These are phyloP conservation scores for Fabriciana adippe DNA, from an alignment of 2,888 invertebrate genomes.

Conservation along the genomic window DNA sequence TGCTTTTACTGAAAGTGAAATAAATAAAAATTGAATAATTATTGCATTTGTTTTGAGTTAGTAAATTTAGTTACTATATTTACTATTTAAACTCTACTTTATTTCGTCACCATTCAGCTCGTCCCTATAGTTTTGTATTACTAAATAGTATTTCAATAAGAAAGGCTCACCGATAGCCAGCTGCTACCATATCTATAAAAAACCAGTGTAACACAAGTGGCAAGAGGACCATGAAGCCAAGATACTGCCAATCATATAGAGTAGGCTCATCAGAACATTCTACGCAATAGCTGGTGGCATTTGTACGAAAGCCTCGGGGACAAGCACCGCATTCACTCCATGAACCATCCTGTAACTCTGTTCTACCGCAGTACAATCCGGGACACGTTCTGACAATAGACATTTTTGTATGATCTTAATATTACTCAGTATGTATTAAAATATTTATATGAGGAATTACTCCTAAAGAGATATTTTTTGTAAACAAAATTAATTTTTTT, in stretches of 20 bases:
- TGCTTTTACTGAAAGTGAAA: slow-evolving; percentile 85
- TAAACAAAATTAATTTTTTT: no score
- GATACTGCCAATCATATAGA: slow-evolving; percentile 95
- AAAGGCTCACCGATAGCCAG: slow-evolving; percentile 85
- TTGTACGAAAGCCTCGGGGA: slow-evolving; percentile 90
- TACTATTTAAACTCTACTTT: no score
- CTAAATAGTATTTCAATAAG: not conserved
- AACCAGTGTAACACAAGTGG: slow-evolving; percentile 95
- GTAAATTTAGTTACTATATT: no score
- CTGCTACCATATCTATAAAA: slow-evolving; percentile 92
- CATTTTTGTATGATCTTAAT: slow-evolving; percentile 49
- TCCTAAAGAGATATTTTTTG: no score
- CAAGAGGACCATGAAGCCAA: slow-evolving; percentile 95
- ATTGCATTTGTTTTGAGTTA: no score
- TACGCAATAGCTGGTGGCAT: slow-evolving; percentile 87
- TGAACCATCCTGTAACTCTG: slow-evolving; percentile 82
- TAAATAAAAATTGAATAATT: slow-evolving; percentile 1
- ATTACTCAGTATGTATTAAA: no score
- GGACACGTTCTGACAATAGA: slow-evolving; percentile 84
- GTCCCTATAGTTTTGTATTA: no score
- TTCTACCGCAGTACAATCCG: slow-evolving; percentile 92
- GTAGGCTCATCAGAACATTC: slow-evolving; percentile 88
- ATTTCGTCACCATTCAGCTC: no score
- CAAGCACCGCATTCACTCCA: slow-evolving; percentile 94
- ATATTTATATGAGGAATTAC: no score